Evolutionary conservation across 2,888 invertebrate species (phyloP).

Genomic region (Zhuqinia jingwanae): DNA sequence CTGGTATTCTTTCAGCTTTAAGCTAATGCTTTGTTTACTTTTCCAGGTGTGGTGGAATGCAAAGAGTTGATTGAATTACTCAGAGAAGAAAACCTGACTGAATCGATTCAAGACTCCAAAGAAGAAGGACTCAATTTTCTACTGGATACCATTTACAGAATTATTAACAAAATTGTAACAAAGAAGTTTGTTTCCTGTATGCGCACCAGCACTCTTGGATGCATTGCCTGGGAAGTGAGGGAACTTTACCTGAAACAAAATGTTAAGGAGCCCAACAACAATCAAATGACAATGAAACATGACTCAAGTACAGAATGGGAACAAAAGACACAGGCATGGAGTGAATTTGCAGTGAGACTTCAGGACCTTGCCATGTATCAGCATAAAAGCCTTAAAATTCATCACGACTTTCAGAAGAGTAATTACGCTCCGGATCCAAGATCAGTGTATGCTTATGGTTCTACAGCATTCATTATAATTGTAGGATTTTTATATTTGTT

Average conservation of each 20-base stretch:
- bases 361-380: conserved; percentile 52
- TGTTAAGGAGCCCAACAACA: too few relatives aligned
- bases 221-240: conserved; percentile 33
- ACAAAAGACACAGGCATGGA: conserved; percentile 41
- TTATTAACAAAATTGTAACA: conserved; percentile 26
- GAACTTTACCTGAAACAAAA: conserved; percentile 19
- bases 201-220: conserved; percentile 20
- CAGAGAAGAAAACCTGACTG: conserved; percentile 18
- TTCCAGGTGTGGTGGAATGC: conserved; percentile 12
- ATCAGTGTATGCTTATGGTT: conserved; percentile 42
- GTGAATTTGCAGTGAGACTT: conserved; percentile 31
- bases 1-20: conserved; percentile 22
- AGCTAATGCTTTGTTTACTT: neutral
- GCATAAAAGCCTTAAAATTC: conserved; percentile 38
- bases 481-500: conserved; percentile 33
- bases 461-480: conserved; percentile 42
- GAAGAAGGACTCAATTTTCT: conserved; percentile 29
- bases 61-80: conserved; percentile 33
- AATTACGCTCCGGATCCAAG: conserved; percentile 65
- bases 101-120: neutral
- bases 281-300: neutral
- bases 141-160: conserved; percentile 33
- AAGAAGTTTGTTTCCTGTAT: conserved; percentile 32
- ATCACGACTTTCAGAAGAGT: conserved; percentile 69
- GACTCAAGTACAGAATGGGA: neutral